Evolutionary conservation across 92 coral and sea anemone genomes (phyloP).

Genomic region (Scolanthus callimorphus): DNA sequence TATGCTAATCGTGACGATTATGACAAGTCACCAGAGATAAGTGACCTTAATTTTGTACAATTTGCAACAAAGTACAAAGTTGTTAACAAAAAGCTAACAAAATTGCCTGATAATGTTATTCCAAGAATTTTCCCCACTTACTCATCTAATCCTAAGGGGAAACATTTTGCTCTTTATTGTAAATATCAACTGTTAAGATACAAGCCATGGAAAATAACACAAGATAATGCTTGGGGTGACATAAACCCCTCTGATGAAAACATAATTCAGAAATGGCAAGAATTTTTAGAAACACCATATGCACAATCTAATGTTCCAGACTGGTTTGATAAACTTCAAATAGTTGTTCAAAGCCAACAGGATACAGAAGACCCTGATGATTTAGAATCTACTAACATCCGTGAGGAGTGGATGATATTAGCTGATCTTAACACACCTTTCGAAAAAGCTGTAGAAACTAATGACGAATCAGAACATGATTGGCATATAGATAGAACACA

Average conservation of each 20-base stretch:
- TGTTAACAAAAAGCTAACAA: conserved; percentile 25
- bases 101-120: conserved; percentile 24
- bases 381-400: neutral
- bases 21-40: conserved; percentile 14
- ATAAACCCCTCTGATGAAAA: conserved; percentile 26
- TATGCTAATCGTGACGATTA: conserved; percentile 48
- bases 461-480: conserved; percentile 7
- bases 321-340: conserved; percentile 40
- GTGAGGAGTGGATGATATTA: conserved; percentile 45
- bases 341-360: conserved; percentile 23
- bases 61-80: conserved; percentile 46
- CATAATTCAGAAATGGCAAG: conserved; percentile 24
- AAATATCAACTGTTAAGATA: conserved; percentile 47
- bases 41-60: conserved; percentile 14
- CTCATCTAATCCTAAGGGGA: conserved; percentile 41
- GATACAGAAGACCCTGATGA: conserved; percentile 3
- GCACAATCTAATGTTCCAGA: conserved; percentile 34
- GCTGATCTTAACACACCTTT: conserved; percentile 37
- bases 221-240: conserved; percentile 36
- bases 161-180: conserved; percentile 36
- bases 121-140: conserved; percentile 41
- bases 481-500: conserved; percentile 28
- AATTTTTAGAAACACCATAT: conserved; percentile 31
- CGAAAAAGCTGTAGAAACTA: conserved; percentile 20
- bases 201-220: conserved; percentile 34